Base-by-base conservation (phyloP, 35 echinoderm and acorn worm species). In the Apostichopus parvimensis region DNA sequence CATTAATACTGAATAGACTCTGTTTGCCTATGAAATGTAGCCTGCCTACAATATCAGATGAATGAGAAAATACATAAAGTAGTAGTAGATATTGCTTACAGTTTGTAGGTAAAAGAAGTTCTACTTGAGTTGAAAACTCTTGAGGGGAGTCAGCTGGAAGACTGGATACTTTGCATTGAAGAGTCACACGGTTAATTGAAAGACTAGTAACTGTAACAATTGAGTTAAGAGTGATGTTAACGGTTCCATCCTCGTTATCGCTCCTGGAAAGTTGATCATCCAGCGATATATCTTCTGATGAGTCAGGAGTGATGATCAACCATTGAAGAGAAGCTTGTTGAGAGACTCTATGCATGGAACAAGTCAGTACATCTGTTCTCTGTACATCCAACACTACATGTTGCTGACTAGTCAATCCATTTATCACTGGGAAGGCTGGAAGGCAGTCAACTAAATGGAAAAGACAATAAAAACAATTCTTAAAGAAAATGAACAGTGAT, bases 241-340 rank as follows among this genome's bases (percentile, higher is more conserved):
- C 14, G 4, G 71, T 73, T n/a, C 71, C 71, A 73, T 73, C 71
- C n/a, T 18, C 20, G 6, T 73, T 73, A 73, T 73, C 5, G 14
- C 71, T 73, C 11, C 11, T 60, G 11, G 58, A 60, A 9, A 9
- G 58, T 60, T 7, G 6, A 60, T 60, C 4, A 12, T 22, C 17
- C 17, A 73, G 71, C n/a, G 71, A 17, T 80, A 82, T n/a, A 1
- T 55, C 28, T 5, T 17, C 14, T 56, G 14, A 11, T 82, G 52
- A n/a, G 14, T 57, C 55, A 56, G 8, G 8, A 5, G 54, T 57
- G 55, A 82, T 9, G 14, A 54, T n/a, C 28, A n/a, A 14, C 79
- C 79, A 82, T 55, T 12, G 45, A 82, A 82, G 79, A 82, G 28
- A 55, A 82, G 57, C 55, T 14, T 82, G 18, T 82, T 34, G 79